Evolutionary conservation across 1,140 invertebrate species (phyloP), one percentile per base, ranked within the genome.

Genomic region (Drosophila ogumai): DNA sequence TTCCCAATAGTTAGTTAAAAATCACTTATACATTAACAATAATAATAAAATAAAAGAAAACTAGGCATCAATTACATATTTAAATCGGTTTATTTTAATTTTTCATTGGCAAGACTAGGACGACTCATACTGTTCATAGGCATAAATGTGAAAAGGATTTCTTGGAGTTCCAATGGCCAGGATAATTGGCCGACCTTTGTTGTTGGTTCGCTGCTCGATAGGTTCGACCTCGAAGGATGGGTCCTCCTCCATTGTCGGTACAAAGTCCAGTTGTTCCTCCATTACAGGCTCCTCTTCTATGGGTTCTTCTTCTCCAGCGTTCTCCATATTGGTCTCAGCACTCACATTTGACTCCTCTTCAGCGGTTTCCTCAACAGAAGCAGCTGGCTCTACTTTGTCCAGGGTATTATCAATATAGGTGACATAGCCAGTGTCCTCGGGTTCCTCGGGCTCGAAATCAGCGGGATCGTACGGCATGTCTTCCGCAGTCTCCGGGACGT

Each of bases 131-230:
- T 72, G 52, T 49, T 72, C 68, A 47, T 72, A 72, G 44, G 68
- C 44, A 58, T 72, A 72, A 34, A 72, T 47, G 31, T 72, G 68
- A 43, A 72, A 72, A 1, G 68, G 68, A 10, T 72, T 72, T 72
- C 68, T 47, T 13, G 68, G 68, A 1, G 44, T 72, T 28, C 66
- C 68, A 22, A 72, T 31, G 15, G 68, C 67, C 31, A 72, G 31
- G 22, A 72, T 72, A 41, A 72, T 49, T 13, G 68, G 68, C 13
- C 52, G 44, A 8, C 66, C n/a, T 40, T 72, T 72, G 22, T 3
- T 72, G 15, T n/a, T 72, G 38, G 12, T 36, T 40, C 68, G 52
- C 6, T 72, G 38, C 22, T 72, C 52, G 10, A 19, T 28, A 6
- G 15, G 31, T 8, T 71, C 54, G 6, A 10, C 15, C 13, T 72